Evolutionary conservation across 2,888 invertebrate species (phyloP).

Genomic region (Eustalomyia histrio): DNA sequence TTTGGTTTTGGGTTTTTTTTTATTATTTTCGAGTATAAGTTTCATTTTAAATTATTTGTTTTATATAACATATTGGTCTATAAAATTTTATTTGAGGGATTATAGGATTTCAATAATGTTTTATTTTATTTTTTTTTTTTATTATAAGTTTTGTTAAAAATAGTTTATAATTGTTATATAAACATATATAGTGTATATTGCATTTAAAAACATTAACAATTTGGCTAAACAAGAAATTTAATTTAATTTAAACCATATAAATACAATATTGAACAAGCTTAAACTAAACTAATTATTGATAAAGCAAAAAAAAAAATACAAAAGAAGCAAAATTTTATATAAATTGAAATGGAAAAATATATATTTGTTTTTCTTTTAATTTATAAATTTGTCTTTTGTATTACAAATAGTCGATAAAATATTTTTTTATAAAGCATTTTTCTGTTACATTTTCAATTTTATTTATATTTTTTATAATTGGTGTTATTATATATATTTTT

Average conservation of each 20-base stretch:
- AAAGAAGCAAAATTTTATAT: constrained; percentile 16
- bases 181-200: constrained; percentile 35
- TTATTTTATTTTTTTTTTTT: not conserved
- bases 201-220: constrained; percentile 52
- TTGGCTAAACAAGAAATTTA: constrained; percentile 57
- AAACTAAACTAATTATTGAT: constrained; percentile 40
- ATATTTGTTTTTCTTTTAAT: not conserved
- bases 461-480: not conserved
- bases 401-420: not conserved
- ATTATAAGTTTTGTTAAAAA: constrained; percentile 19
- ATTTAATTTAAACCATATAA: constrained; percentile 16
- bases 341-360: not conserved
- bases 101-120: constrained; percentile 19
- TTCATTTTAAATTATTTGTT: constrained; percentile 10
- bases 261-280: constrained; percentile 46
- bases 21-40: constrained; percentile 9
- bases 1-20: constrained; percentile 16
- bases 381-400: not conserved
- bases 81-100: constrained; percentile 40
- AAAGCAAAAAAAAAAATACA: constrained; percentile 5
- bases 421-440: not conserved
- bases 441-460: not conserved
- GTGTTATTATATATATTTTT: not conserved
- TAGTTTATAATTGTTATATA: constrained; percentile 2
- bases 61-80: constrained; percentile 49